Evolutionary conservation across 2,113 vertebrate species (phyloP).

Genomic region (Mirza zaza): DNA sequence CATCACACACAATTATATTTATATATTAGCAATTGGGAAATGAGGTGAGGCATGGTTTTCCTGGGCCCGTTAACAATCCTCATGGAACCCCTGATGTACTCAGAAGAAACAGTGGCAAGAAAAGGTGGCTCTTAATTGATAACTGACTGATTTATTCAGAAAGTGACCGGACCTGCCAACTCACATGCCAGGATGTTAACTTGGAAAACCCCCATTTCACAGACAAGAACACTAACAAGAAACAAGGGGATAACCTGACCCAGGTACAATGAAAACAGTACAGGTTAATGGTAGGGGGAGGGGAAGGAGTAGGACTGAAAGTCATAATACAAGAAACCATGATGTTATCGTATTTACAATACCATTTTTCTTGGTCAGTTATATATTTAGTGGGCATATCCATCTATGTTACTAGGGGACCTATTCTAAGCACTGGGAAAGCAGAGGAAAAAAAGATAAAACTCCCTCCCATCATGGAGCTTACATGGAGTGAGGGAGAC

Average conservation of each 20-base stretch:
- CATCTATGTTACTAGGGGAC: neutral
- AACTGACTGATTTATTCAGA: neutral
- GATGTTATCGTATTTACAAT: neutral
- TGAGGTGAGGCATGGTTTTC: neutral
- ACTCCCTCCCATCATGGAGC: neutral
- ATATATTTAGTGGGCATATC: neutral
- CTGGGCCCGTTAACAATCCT: neutral
- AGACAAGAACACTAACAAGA: slow-evolving; percentile 25
- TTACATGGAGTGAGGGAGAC: neutral
- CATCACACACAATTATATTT: neutral
- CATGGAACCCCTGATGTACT: neutral
- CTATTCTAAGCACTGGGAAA: neutral
- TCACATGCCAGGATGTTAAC: neutral
- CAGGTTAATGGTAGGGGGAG: neutral
- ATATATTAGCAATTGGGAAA: neutral
- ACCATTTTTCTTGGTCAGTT: neutral
- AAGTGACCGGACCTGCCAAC: neutral
- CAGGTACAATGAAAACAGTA: neutral
- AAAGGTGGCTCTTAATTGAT: neutral
- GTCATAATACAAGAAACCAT: neutral
- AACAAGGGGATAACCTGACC: neutral
- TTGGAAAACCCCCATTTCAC: neutral
- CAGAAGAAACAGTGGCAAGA: neutral
- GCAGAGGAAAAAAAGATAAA: neutral
- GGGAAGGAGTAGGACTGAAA: neutral